Evolutionary conservation across 1,140 invertebrate genomes (phyloP).

Genomic region (Drosophila elegans): DNA sequence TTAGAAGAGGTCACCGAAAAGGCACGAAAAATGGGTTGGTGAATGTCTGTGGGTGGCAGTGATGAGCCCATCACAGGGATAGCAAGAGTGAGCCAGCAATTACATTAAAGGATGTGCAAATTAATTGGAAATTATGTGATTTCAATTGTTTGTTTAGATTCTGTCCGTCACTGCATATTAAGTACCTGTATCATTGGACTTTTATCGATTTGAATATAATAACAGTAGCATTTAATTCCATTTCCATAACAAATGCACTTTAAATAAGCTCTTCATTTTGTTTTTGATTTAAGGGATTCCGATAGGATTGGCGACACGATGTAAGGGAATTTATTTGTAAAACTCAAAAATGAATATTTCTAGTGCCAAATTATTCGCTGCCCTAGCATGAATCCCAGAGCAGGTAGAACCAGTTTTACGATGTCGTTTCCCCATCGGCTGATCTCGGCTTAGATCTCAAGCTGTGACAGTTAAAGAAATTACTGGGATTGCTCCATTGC

Average conservation of each 20-base stretch:
- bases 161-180: background rate
- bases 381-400: too few species aligned
- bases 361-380: too few species aligned
- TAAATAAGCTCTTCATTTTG: background rate
- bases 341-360: too few species aligned
- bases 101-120: slow-evolving; percentile 7
- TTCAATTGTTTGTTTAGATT: slow-evolving; percentile 5
- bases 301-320: too few species aligned
- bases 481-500: slow-evolving; percentile 57
- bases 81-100: slow-evolving; percentile 8
- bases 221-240: background rate
- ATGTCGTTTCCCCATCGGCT: background rate
- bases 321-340: too few species aligned
- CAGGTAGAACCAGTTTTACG: too few species aligned
- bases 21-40: background rate
- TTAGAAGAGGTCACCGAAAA: slow-evolving; percentile 21
- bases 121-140: slow-evolving; percentile 14
- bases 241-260: background rate
- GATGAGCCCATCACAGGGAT: background rate
- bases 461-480: slow-evolving; percentile 54
- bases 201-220: background rate
- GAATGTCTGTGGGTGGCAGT: background rate
- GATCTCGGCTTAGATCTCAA: slow-evolving; percentile 42
- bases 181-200: background rate
- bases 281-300: too few species aligned